Evolutionary conservation across 2,113 vertebrate species (phyloP).

Genomic region (Hydrolagus affinis): DNA sequence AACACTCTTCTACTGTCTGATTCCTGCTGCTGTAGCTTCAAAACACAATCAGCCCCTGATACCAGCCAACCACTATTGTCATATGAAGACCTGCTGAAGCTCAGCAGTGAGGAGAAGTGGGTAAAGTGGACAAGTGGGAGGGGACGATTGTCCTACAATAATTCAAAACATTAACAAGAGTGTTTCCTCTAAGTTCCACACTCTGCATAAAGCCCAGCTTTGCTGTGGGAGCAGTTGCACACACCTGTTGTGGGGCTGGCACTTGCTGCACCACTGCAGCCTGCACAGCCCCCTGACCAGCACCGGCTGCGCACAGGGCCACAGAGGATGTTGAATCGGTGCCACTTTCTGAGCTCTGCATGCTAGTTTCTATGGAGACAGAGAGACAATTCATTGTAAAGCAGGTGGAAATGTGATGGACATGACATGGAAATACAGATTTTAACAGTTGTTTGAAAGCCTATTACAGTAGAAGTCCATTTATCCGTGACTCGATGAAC

Average conservation of each 20-base stretch:
- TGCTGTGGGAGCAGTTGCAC: background rate
- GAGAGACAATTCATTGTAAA: background rate
- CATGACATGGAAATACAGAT: background rate
- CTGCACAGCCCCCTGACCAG: slow-evolving; percentile 52
- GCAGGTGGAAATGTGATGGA: background rate
- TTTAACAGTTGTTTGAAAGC: no score
- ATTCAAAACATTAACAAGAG: background rate
- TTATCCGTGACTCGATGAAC: no score
- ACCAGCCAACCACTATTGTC: no score
- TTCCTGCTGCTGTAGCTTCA: no score
- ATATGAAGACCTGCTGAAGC: no score
- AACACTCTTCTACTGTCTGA: no score
- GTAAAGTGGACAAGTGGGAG: no score
- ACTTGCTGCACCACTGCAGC: slow-evolving; percentile 81
- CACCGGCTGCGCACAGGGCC: slow-evolving; percentile 66
- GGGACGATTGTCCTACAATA: no score
- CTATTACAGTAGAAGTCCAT: no score
- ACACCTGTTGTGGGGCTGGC: slow-evolving; percentile 89
- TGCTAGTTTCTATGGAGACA: slow-evolving; percentile 59
- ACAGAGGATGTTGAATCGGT: slow-evolving; percentile 73
- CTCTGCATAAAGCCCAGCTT: background rate
- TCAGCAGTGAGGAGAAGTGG: no score
- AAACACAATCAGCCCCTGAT: background rate
- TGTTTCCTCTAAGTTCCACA: background rate
- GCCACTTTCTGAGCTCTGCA: slow-evolving; percentile 85